These are phyloP conservation scores for Oikopleura dioica DNA, from an alignment of 23 tunicate species.

Conservation along the genomic window DNA sequence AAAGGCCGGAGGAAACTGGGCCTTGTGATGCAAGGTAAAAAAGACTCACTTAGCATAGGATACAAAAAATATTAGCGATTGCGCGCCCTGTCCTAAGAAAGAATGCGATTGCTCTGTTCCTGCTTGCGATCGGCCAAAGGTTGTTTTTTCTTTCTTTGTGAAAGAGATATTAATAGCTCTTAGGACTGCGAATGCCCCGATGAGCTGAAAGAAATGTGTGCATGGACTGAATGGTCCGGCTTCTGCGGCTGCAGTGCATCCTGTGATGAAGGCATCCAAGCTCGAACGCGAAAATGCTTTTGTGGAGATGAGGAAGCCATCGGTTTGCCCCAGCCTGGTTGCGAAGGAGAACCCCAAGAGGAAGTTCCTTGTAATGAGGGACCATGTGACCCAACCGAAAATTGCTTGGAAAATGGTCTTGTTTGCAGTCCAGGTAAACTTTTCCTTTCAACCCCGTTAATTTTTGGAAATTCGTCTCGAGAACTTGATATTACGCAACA, in stretches of 20 bases:
- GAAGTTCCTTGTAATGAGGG: not conserved
- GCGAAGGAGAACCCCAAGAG: not conserved
- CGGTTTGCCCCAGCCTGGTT: conserved; percentile 6
- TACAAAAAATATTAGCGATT: not conserved
- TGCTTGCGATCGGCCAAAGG: not conserved
- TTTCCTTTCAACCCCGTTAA: too few species aligned
- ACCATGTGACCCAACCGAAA: not conserved
- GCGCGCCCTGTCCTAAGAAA: not conserved
- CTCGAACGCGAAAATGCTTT: conserved; percentile 4
- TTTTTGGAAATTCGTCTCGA: too few species aligned
- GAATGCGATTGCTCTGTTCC: not conserved
- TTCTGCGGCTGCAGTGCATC: not conserved
- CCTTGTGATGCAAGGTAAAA: conserved; percentile 1
- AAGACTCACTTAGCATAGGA: not conserved
- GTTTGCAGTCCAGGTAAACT: too few species aligned
- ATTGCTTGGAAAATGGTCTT: too few species aligned
- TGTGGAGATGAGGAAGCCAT: conserved; percentile 10
- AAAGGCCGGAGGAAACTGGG: not conserved
- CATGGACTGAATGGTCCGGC: not conserved
- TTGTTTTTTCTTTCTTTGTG: not conserved
- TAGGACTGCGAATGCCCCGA: not conserved
- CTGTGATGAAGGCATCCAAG: not conserved
- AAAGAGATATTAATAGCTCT: not conserved
- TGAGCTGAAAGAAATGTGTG: not conserved
- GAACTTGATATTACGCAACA: too few species aligned